Evolutionary conservation across 2,888 invertebrate genomes (phyloP).

Genomic region (Spisula solida): DNA sequence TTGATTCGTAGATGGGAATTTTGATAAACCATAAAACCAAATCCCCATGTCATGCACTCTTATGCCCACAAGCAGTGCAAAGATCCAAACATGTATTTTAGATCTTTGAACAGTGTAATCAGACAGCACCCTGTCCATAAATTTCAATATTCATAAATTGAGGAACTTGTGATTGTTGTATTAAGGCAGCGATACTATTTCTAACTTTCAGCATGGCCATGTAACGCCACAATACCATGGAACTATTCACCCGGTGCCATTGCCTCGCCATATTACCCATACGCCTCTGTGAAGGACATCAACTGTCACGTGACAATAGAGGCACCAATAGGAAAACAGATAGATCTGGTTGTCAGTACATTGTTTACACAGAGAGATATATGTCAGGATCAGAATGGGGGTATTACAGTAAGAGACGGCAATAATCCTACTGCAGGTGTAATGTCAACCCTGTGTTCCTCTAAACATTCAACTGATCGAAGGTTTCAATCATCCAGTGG

Average conservation of each 20-base stretch:
- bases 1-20: too few species aligned
- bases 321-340: slow-evolving; percentile 67
- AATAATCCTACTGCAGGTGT: slow-evolving; percentile 2
- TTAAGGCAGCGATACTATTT: too few species aligned
- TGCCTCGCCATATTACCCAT: slow-evolving; percentile 73
- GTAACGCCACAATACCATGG: slow-evolving; percentile 72
- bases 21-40: too few species aligned
- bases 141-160: too few species aligned
- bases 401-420: slow-evolving; percentile 68
- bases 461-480: slow-evolving; percentile 49
- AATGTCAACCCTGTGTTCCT: slow-evolving; percentile 62
- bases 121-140: background rate
- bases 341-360: slow-evolving; percentile 67
- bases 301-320: slow-evolving; percentile 68
- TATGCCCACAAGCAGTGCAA: too few species aligned
- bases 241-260: slow-evolving; percentile 72
- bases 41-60: too few species aligned
- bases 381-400: slow-evolving; percentile 51
- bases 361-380: slow-evolving; percentile 64
- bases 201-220: slow-evolving; percentile 71
- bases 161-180: too few species aligned
- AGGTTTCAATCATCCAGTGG: slow-evolving; percentile 62
- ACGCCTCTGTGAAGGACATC: slow-evolving; percentile 68
- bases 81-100: too few species aligned
- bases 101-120: too few species aligned